phyloP scores from a whole-genome alignment of 2,888 invertebrate species.

The Selenia dentaria region DNA sequence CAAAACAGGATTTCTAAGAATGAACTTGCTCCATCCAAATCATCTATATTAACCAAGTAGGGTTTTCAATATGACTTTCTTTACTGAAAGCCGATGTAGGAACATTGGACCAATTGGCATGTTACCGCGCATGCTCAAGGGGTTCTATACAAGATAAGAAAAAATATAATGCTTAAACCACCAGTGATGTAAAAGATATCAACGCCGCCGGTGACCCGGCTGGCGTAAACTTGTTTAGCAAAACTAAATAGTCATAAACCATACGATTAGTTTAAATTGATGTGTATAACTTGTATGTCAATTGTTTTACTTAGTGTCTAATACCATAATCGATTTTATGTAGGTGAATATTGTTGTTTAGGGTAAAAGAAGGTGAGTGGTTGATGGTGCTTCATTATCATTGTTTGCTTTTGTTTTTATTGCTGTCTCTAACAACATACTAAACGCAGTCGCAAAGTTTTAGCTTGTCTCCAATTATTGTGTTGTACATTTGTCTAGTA shows the following conservation, averaged over 20 bases:
- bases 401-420: conserved; percentile 19
- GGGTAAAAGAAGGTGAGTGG: conserved; percentile 16
- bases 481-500: no score
- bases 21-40: not conserved
- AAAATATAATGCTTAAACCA: conserved; percentile 59
- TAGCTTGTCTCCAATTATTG: no score
- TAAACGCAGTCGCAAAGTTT: not conserved
- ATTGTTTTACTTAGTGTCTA: conserved; percentile 71
- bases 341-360: conserved; percentile 12
- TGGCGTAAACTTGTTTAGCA: conserved; percentile 55
- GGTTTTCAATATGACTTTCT: conserved; percentile 1
- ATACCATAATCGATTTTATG: conserved; percentile 16
- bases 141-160: conserved; percentile 35
- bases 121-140: conserved; percentile 66
- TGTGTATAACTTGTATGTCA: conserved; percentile 55
- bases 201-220: conserved; percentile 68
- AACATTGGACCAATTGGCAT: conserved; percentile 70
- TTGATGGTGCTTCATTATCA: conserved; percentile 9
- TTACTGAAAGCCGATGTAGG: conserved; percentile 40
- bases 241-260: conserved; percentile 43
- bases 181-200: conserved; percentile 67
- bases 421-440: conserved; percentile 13
- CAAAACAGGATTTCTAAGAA: not conserved
- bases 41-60: not conserved
- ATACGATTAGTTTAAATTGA: conserved; percentile 51